A percentile compares a stretch with the other conserved stretches of the same genome.
These are phyloP conservation scores for Steinernema khuongi DNA, from an alignment of 1,140 invertebrate genomes.

Conservation along the genomic window DNA sequence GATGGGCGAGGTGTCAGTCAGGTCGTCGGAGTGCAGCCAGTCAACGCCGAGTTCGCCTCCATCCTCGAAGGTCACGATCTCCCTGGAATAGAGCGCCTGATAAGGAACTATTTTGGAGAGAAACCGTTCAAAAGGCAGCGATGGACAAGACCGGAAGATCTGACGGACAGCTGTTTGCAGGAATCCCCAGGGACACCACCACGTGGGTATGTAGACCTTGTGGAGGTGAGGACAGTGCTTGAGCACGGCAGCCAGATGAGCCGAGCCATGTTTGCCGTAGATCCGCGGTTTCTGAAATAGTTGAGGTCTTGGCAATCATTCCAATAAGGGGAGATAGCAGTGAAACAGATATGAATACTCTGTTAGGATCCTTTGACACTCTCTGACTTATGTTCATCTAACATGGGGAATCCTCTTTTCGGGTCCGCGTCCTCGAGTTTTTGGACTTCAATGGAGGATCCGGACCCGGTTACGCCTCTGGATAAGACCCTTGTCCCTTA, in stretches of 20 bases:
- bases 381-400: too few relatives aligned
- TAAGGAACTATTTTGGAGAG: not conserved
- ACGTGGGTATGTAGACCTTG: constrained; percentile 32
- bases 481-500: too few relatives aligned
- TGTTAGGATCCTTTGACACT: too few relatives aligned
- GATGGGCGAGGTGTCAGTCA: constrained; percentile 32
- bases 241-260: not conserved
- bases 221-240: not conserved
- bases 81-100: constrained; percentile 25
- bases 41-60: constrained; percentile 32
- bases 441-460: too few relatives aligned
- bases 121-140: constrained; percentile 30
- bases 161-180: constrained; percentile 31
- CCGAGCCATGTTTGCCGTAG: constrained; percentile 23
- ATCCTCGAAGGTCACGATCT: constrained; percentile 33
- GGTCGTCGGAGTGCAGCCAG: constrained; percentile 34
- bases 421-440: too few relatives aligned
- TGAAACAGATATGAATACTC: not conserved
- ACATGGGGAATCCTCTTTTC: too few relatives aligned
- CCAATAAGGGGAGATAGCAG: not conserved
- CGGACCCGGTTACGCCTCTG: too few relatives aligned
- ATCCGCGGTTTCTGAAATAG: constrained; percentile 27
- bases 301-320: too few relatives aligned
- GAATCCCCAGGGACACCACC: constrained; percentile 39
- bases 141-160: constrained; percentile 28